phyloP scores from a whole-genome alignment of 2,797 vertebrate species.

The Peromyscus eremicus region DNA sequence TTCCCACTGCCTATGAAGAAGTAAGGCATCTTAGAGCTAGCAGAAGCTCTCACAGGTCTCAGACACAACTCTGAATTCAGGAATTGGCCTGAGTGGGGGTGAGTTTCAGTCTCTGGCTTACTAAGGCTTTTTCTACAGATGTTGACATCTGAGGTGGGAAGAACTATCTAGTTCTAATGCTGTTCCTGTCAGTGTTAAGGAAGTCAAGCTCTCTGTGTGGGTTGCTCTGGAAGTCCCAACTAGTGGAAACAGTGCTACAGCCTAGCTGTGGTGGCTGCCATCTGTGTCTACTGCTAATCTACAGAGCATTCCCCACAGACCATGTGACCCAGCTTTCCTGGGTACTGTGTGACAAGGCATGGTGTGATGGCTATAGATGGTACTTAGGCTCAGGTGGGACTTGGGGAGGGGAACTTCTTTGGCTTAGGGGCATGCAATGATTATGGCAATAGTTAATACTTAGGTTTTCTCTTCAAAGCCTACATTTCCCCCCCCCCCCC shows the following conservation, averaged over 20 bases:
- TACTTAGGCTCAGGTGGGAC: background rate
- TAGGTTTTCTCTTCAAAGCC: background rate
- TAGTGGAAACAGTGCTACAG: background rate
- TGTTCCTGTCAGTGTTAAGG: background rate
- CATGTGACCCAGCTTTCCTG: background rate
- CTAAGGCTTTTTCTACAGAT: background rate
- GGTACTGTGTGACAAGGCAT: background rate
- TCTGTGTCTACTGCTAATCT: background rate
- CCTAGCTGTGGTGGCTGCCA: background rate
- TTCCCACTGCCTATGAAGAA: background rate
- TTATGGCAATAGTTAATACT: too few species aligned
- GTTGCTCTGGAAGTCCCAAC: background rate
- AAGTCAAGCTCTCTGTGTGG: background rate
- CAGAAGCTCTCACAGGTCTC: background rate
- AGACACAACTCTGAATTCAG: background rate
- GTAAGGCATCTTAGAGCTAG: background rate
- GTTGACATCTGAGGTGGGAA: background rate
- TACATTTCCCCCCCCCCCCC: background rate
- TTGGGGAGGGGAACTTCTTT: background rate
- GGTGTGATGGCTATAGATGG: background rate
- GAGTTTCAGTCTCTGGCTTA: background rate
- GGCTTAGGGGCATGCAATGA: too few species aligned
- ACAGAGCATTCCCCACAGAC: background rate
- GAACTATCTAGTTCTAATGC: background rate
- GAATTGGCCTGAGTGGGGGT: background rate